Base-by-base conservation (phyloP, 2,888 invertebrate species). In the Amiota communis region DNA sequence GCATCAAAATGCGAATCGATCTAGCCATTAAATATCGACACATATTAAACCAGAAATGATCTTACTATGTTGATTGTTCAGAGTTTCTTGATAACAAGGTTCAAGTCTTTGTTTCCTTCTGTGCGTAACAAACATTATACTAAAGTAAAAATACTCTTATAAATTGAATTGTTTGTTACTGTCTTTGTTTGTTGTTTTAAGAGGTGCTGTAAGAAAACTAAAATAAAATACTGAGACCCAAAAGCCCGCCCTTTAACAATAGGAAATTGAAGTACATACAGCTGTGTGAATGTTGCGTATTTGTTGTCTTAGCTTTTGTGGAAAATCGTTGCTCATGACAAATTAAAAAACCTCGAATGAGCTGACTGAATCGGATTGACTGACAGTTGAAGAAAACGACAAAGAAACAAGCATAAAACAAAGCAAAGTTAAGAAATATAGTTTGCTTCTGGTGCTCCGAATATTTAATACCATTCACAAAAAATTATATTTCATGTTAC, bases 281-380 rank as follows among this genome's bases (percentile, higher is more conserved):
- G 15, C 36, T 36, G 15, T 8, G 15, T 53, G 15, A 53, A 53
- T 53, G 9, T 12, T 53, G 13, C 12, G n/a, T n/a, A 53, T n/a
- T 53, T 53, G 53, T 17, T 74, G 53, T 70, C 71, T 64, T 49
- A 11, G 68, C n/a, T 63, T 9, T 17, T 23, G 67, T 63, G 63
- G 51, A n/a, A 36, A n/a, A 48, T 61, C 15, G 59, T 49, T 15
- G 51, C 36, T 51, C 72, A 72, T 72, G 72, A 72, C 67, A 77
- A 78, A 81, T 81, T 78, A 83, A 80, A 83, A 76, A 77, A 75
- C 72, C 72, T 75, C 81, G 73, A 77, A 51, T 51, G 20, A 48
- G 65, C 49, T 15, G 17, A 36, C 6, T n/a, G 46, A 64, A 47
- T 46, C 15, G 23, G 9, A 46, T 13, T 75, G 46, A 79, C 61